These are phyloP conservation scores for Terebella lapidaria DNA, from an alignment of 2,888 invertebrate genomes.

Conservation along the genomic window DNA sequence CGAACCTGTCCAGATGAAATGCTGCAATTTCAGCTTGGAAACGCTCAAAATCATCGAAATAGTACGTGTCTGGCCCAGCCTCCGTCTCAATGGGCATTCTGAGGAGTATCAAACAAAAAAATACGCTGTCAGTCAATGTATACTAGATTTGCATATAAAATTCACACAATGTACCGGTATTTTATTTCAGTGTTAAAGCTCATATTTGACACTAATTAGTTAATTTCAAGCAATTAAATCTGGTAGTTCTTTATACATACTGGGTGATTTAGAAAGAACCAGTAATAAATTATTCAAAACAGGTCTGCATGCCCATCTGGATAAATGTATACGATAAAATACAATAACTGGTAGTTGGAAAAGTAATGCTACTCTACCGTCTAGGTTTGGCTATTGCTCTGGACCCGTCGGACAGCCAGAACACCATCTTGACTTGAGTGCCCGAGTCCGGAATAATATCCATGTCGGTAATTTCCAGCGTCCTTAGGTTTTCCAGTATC, in stretches of 20 bases:
- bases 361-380: neutral
- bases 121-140: neutral
- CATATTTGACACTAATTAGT: too few relatives aligned
- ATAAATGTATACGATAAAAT: too few relatives aligned
- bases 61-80: neutral
- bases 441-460: neutral
- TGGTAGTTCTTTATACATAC: too few relatives aligned
- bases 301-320: neutral
- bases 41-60: neutral
- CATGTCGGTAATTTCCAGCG: neutral
- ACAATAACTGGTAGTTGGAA: neutral
- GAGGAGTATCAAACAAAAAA: too few relatives aligned
- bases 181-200: too few relatives aligned
- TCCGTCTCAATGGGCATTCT: neutral
- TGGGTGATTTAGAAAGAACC: too few relatives aligned
- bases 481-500: neutral
- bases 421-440: neutral
- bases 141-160: neutral
- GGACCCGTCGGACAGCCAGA: neutral
- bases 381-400: neutral
- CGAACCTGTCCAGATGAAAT: neutral
- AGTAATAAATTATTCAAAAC: too few relatives aligned
- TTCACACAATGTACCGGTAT: too few relatives aligned
- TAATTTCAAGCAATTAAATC: too few relatives aligned
- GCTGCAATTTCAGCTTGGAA: neutral